Evolutionary conservation across 2,113 vertebrate genomes (phyloP), one percentile per base, ranked within the genome.

Genomic region (Eolophus roseicapilla): DNA sequence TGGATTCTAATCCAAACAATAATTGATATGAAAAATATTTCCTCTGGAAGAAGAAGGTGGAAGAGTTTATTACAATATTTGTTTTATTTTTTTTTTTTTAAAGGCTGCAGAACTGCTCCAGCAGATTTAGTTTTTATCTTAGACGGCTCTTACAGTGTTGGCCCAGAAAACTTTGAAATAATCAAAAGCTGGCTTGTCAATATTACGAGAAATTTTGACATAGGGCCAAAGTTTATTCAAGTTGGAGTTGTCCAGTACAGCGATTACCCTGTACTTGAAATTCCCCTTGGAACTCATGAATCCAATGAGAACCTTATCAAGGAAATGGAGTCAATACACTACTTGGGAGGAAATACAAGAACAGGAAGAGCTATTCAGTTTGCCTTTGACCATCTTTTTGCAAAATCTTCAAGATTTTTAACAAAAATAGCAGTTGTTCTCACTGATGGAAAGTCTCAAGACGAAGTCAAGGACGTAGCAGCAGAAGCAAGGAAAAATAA

Each of bases 171-270:
- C 96, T 99, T 99, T 97, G 99, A 99, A 98, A 98, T 99, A 95
- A 98, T 99, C 29, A 99, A 99, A 97, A 98, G 97, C 86, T 99
- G 99, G 99, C 98, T 99, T 90, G 98, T 99, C 75, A 99, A 99
- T 95, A 99, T 99, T 96, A 99, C 99, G 55, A 98, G 97, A 89
- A 99, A 98, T 97, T 99, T 99, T 97, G 98, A 99, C 81, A 99
- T 99, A 83, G 99, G 99, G 55, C 99, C 99, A 39, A 99, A 98
- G 90, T 99, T 99, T 95, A 99, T 99, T 95, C 99, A 99, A 94
- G 98, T 99, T 75, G 99, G 99, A 73, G 99, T 99, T 23, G 99
- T 99, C 65, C 99, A 99, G 93, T 99, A 99, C 81, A 99, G 99
- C 12, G 99, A 99, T 93, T 98, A 99, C 68, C 99, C 99, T 24